A percentile compares a stretch with the other conserved stretches of the same genome.
Conservation (phyloP, 2,797 vertebrate species). For the Rhinatrema bivittatum region DNA sequence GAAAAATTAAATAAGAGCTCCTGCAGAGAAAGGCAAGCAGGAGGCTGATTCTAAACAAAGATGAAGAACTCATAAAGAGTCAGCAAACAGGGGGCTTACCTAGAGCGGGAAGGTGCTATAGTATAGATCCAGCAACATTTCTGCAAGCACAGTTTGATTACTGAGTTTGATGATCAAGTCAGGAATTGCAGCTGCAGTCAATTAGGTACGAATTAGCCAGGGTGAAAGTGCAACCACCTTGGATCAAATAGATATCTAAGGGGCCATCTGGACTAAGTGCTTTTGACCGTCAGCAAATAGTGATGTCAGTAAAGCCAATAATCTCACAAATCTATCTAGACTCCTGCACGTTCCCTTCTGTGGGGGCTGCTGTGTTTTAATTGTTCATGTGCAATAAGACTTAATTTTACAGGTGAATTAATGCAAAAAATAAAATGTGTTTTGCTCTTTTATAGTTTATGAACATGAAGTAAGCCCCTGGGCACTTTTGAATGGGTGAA, state of each 20-base stretch:
- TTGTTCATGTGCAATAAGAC: background rate
- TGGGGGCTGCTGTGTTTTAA: no score
- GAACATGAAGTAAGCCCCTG: conserved; percentile 23
- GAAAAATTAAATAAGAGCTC: conserved; percentile 46
- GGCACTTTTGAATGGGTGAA: conserved; percentile 39
- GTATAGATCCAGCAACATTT: background rate
- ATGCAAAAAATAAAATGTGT: conserved; percentile 40
- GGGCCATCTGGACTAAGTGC: no score
- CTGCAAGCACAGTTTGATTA: background rate
- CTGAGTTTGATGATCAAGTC: fast-evolving
- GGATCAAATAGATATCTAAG: background rate
- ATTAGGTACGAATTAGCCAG: background rate
- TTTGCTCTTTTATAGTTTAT: conserved; percentile 37
- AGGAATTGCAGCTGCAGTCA: background rate
- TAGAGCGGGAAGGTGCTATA: background rate
- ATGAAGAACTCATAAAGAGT: conserved; percentile 7
- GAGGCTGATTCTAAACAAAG: conserved; percentile 21
- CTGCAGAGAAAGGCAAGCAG: conserved; percentile 19
- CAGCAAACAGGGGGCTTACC: no score
- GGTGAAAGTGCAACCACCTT: background rate
- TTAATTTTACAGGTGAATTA: conserved; percentile 30
- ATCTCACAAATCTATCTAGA: conserved; percentile 10
- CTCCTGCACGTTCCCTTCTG: no score
- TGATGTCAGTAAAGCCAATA: background rate
- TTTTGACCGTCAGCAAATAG: background rate